These are phyloP conservation scores for Oxyura jamaicensis DNA, from an alignment of 2,113 vertebrate species.

Conservation along the genomic window DNA sequence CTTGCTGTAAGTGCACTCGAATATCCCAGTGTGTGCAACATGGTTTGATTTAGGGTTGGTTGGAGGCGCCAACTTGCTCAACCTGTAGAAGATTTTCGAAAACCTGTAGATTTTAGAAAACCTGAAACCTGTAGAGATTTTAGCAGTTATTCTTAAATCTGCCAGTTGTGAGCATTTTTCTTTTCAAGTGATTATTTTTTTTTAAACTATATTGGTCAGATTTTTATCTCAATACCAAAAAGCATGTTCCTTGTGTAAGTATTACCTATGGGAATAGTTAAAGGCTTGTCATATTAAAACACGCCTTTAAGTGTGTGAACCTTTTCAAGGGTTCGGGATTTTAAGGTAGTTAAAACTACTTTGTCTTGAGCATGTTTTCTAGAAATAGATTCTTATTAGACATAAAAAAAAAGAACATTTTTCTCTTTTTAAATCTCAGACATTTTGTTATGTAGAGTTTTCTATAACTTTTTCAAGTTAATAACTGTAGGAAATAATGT, in stretches of 20 bases:
- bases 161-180: background rate
- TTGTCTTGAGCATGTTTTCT: background rate
- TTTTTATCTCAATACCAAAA: background rate
- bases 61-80: background rate
- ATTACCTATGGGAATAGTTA: background rate
- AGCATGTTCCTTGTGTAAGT: background rate
- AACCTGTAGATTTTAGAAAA: too few relatives aligned
- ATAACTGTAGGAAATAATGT: background rate
- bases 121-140: background rate
- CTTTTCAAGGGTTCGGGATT: background rate
- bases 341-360: background rate
- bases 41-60: background rate
- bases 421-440: background rate
- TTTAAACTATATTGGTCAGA: background rate
- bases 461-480: background rate
- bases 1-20: rapidly evolving
- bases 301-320: background rate
- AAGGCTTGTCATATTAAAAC: background rate
- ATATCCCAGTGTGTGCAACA: background rate
- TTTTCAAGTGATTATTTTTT: background rate
- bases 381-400: background rate
- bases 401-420: background rate
- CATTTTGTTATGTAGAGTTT: background rate
- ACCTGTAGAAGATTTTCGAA: too few relatives aligned
- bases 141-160: background rate